phyloP scores from a whole-genome alignment of 2,888 invertebrate species.

The Xylophagus ater region DNA sequence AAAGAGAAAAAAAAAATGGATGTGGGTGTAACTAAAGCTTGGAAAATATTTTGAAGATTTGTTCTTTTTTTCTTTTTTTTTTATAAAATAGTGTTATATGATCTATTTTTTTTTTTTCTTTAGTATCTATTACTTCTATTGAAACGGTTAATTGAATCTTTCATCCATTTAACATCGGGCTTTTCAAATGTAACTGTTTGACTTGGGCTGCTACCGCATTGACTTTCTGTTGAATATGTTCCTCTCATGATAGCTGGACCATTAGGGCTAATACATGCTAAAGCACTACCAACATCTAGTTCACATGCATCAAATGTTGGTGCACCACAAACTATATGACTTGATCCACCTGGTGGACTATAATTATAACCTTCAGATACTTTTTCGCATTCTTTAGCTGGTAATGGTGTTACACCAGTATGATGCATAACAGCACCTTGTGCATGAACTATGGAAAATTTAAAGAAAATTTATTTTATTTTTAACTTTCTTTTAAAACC shows the following conservation, averaged over 20 bases:
- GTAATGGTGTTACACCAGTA: slow-evolving; percentile 53
- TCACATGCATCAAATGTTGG: slow-evolving; percentile 72
- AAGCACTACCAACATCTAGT: slow-evolving; percentile 68
- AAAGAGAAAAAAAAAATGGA: too few species aligned
- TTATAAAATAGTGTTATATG: too few species aligned
- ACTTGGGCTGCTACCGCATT: slow-evolving; percentile 45
- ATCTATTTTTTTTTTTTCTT: too few species aligned
- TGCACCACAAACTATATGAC: slow-evolving; percentile 63
- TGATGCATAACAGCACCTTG: slow-evolving; percentile 66
- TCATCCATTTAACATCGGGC: slow-evolving; percentile 50
- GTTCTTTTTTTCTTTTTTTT: too few species aligned
- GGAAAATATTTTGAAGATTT: too few species aligned
- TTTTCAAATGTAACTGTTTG: slow-evolving; percentile 49
- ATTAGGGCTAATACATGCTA: slow-evolving; percentile 63
- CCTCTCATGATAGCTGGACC: slow-evolving; percentile 60
- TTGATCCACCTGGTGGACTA: slow-evolving; percentile 44
- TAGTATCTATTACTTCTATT: too few species aligned
- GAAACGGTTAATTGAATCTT: too few species aligned
- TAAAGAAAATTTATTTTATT: not conserved
- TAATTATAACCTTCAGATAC: slow-evolving; percentile 41
- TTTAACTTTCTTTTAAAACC: not conserved
- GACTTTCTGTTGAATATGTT: slow-evolving; percentile 66
- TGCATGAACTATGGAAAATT: slow-evolving; percentile 54
- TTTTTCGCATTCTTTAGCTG: slow-evolving; percentile 48
- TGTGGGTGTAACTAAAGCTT: too few species aligned